Conservation (phyloP, 2,113 vertebrate genomes). For the Aegotheles bennettii region DNA sequence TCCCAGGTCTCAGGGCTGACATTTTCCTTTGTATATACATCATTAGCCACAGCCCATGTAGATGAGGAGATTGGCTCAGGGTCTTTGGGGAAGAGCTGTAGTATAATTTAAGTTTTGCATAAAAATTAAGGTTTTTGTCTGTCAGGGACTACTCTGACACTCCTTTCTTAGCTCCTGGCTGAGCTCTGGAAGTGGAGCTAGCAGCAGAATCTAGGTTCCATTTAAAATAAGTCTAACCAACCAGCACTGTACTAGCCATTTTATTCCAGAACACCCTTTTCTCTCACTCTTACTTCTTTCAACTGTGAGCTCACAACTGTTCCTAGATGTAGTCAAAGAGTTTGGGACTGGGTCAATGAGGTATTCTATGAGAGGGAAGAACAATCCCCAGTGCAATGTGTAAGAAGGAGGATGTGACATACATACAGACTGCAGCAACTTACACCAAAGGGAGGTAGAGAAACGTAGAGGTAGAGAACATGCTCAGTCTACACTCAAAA, state of each 20-base stretch:
- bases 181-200: neutral
- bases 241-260: neutral
- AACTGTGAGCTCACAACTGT: neutral
- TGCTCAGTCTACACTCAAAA: neutral
- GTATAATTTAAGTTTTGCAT: neutral
- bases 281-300: neutral
- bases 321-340: neutral
- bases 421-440: neutral
- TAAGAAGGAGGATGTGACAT: neutral
- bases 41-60: neutral
- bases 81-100: neutral
- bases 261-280: neutral
- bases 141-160: neutral
- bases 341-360: neutral
- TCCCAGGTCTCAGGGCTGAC: neutral
- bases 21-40: neutral
- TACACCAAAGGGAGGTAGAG: neutral
- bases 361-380: neutral
- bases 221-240: neutral
- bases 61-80: neutral
- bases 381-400: neutral
- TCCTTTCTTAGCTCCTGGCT: neutral
- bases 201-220: neutral
- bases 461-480: too few relatives aligned
- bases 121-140: neutral